Conservation (phyloP, 2,797 vertebrate species). For the Macropodus opercularis region DNA sequence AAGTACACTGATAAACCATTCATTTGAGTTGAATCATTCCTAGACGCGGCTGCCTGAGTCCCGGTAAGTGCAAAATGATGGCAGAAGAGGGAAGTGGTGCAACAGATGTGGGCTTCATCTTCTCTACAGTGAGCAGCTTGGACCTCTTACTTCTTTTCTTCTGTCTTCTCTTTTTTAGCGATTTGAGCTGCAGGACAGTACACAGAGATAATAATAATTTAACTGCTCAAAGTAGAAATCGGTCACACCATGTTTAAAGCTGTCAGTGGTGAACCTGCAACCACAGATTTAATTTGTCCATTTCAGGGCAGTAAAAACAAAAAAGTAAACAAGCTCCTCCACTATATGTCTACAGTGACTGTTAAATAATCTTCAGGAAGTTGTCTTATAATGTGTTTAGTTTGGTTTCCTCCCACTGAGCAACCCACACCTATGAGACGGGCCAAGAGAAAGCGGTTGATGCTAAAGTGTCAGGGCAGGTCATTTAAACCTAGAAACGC, state of each 20-base stretch:
- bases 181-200: conserved; percentile 77
- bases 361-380: no score
- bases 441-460: no score
- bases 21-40: neutral
- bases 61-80: conserved; percentile 18
- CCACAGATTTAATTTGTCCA: neutral
- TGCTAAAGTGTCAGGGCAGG: neutral
- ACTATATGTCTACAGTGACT: no score
- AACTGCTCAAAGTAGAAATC: neutral
- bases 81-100: conserved; percentile 5
- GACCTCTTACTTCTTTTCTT: conserved; percentile 62
- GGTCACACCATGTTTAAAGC: no score
- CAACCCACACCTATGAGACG: neutral
- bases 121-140: conserved; percentile 19
- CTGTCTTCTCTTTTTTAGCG: conserved; percentile 77
- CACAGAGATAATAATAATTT: neutral
- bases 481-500: neutral
- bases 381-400: no score
- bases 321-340: no score
- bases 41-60: conserved; percentile 5
- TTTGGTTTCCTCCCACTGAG: neutral
- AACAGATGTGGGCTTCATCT: neutral
- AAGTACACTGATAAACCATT: conserved; percentile 7
- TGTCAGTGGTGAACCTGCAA: neutral
- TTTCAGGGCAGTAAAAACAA: neutral